Percentiles rank a stretch among this genome's conserved stretches.
phyloP scores from a whole-genome alignment of 2,888 invertebrate species.

The Timema podura region DNA sequence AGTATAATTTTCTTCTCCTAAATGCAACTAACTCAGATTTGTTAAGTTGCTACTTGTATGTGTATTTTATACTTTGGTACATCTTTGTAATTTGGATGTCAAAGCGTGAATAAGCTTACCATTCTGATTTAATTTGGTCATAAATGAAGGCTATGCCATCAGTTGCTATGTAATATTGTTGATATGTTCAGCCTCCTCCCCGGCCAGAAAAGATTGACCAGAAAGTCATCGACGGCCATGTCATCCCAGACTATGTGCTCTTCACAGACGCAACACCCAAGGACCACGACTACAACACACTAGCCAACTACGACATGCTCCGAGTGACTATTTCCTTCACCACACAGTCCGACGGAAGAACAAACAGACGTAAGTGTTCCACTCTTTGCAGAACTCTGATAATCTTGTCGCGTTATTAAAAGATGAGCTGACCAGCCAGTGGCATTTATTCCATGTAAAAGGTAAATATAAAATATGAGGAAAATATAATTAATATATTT shows the following conservation, averaged over 20 bases:
- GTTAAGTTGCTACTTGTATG: too few species aligned
- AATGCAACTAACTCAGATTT: too few species aligned
- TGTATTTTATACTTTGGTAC: too few species aligned
- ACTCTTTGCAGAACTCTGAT: not conserved
- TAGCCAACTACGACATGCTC: conserved; percentile 77
- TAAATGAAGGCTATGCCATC: not conserved
- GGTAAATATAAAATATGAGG: too few species aligned
- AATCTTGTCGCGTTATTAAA: too few species aligned
- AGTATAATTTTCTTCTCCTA: too few species aligned
- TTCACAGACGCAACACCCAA: conserved; percentile 80
- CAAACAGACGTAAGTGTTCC: conserved; percentile 16
- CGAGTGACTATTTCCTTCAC: conserved; percentile 79
- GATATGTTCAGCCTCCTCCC: conserved; percentile 54
- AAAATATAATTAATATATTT: too few species aligned
- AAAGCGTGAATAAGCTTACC: too few species aligned
- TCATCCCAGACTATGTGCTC: conserved; percentile 80
- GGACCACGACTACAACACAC: conserved; percentile 69
- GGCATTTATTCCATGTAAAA: too few species aligned
- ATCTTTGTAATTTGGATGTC: too few species aligned
- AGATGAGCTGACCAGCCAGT: too few species aligned
- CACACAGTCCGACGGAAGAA: conserved; percentile 61
- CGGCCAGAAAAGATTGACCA: conserved; percentile 72
- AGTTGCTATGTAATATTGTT: conserved; percentile 18
- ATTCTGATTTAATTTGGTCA: too few species aligned
- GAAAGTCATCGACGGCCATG: conserved; percentile 85